Base-by-base conservation (phyloP, 2,888 invertebrate species). In the Synergus itoensis region DNA sequence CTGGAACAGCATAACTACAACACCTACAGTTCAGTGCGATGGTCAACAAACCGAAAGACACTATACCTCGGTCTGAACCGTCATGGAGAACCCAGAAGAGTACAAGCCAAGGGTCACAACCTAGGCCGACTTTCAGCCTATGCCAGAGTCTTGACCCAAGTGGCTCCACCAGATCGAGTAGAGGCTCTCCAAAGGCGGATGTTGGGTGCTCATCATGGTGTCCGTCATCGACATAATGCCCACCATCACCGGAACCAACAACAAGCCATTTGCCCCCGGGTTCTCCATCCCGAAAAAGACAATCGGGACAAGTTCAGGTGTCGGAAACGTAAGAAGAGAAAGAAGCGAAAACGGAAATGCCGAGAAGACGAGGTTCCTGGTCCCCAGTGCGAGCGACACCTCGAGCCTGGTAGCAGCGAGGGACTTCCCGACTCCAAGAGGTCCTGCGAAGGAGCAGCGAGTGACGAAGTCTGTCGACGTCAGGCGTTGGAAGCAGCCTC, bases 1-100 rank as follows among this genome's bases (percentile, higher is more conserved):
- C 95, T 97, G 92, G 97, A 96, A 92, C 95, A 95, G 92, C 96
- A 97, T 93, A 95, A 96, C 92, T 97, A 97, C 94, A 97, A 97
- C 92, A 96, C 96, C 80, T 97, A 97, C 93, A 96, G 96, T 89
- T 96, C 96, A 87, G 94, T 94, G 82, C 95, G 95, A 92, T 95
- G 95, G 93, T 95, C 95, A 82, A 94, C 94, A 87, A 93, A 94
- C 91, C 95, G 95, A 88, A 91, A 92, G 80, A 96, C 96, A 76
- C 93, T 95, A 85, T 97, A 96, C 93, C 93, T 97, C 92, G 97
- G 96, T 83, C 93, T 97, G 85, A 96, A 96, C 92, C 94, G 95
- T 85, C 93, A 94, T 83, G 97, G 97, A 41, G 94, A 94, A 88
- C 94, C 96, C 87, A 93, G 96, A 81, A 95, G 95, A 88, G 95